Percentiles rank a stretch among this genome's conserved stretches.
Evolutionary conservation across 2,113 vertebrate species (phyloP).

Genomic region (Notothenia rossii): DNA sequence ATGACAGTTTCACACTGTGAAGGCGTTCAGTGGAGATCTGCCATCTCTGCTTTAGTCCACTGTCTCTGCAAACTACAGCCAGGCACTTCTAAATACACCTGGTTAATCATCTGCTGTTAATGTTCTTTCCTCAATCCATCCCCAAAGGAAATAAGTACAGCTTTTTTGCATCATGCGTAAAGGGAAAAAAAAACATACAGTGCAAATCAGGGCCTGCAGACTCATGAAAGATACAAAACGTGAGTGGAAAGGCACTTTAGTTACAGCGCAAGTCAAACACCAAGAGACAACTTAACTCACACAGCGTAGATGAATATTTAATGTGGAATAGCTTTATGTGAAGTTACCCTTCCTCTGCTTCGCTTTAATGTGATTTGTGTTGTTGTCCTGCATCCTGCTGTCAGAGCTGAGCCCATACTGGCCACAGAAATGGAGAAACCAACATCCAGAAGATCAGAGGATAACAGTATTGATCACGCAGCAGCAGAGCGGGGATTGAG

Average conservation of each 20-base stretch:
- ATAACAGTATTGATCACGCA: slow-evolving; percentile 63
- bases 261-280: background rate
- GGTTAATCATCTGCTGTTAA: slow-evolving; percentile 5
- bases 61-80: slow-evolving; percentile 16
- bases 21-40: slow-evolving; percentile 7
- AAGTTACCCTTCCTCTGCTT: background rate
- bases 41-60: background rate
- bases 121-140: background rate
- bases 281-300: background rate
- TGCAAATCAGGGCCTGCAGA: background rate
- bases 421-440: background rate
- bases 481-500: slow-evolving; percentile 39
- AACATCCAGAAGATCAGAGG: slow-evolving; percentile 34
- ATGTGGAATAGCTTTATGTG: background rate
- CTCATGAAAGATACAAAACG: background rate
- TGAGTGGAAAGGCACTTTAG: background rate
- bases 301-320: background rate
- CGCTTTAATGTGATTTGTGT: background rate
- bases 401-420: slow-evolving; percentile 35
- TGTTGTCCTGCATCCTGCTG: slow-evolving; percentile 42
- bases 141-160: slow-evolving; percentile 5
- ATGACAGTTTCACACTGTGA: slow-evolving; percentile 4
- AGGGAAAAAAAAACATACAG: background rate
- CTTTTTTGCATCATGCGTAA: slow-evolving; percentile 2
- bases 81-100: slow-evolving; percentile 16